A percentile compares a stretch with the other conserved stretches of the same genome.
These are phyloP conservation scores for Armadillidium nasatum DNA, from an alignment of 1,140 invertebrate species.

Conservation along the genomic window DNA sequence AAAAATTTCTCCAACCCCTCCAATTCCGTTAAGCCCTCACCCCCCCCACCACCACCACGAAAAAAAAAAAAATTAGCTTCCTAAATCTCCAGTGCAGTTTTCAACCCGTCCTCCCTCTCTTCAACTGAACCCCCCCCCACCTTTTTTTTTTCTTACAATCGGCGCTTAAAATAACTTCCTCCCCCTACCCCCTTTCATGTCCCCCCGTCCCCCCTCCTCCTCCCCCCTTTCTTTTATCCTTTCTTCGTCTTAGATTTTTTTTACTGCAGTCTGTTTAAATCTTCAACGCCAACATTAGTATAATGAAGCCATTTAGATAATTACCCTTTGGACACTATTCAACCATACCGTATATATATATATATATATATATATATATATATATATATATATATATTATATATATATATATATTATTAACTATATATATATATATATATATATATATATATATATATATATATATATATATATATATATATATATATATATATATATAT, in stretches of 20 bases:
- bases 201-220: background rate
- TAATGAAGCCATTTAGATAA: slow-evolving; percentile 13
- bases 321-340: slow-evolving; percentile 4
- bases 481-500: too few species aligned
- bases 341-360: background rate
- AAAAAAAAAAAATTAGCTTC: too few species aligned
- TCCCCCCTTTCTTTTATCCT: background rate
- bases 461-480: too few species aligned
- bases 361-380: slow-evolving; percentile 2
- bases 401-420: background rate
- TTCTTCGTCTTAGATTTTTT: background rate
- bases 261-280: slow-evolving; percentile 6
- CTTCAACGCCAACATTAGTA: slow-evolving; percentile 4
- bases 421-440: too few species aligned
- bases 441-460: too few species aligned
- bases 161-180: background rate
- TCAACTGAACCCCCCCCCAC: too few species aligned
- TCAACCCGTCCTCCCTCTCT: too few species aligned
- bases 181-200: background rate
- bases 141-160: too few species aligned
- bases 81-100: too few species aligned
- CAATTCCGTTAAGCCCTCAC: too few species aligned
- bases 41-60: too few species aligned
- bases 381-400: background rate
- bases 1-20: too few species aligned